Evolutionary conservation across 2,797 vertebrate species (phyloP), one percentile per base, ranked within the genome.

Genomic region (Epinephelus awoara): DNA sequence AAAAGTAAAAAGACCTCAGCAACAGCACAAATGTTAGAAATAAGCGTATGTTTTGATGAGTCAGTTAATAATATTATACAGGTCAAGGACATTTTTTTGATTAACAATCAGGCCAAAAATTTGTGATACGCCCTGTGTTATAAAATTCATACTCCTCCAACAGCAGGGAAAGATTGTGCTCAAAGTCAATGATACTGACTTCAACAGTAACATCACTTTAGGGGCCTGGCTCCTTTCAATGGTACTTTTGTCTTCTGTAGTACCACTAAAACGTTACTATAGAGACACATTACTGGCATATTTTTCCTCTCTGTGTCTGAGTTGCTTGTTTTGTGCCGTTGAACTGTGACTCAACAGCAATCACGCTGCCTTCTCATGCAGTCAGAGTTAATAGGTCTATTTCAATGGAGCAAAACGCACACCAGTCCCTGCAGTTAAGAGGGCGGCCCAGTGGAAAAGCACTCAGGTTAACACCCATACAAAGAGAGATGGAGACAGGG

Each of bases 401-500:
- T 75, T 87, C 61, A 75, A 13, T 23, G 58, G 72, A 67, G 44
- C 56, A 82, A 42, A 85, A 84, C 40, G 38, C 61, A 63, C 72
- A 79, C 29, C 34, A 76, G 80, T 87, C 75, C 79, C 81, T 79
- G 74, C 76, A 77, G 83, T 88, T 80, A 86, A 50, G 67, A 83
- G 82, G 80, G 73, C 3, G 7, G 80, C 72, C 46, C 21, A 44
- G 14, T 82, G 86, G 79, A 82, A 87, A 88, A 88, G 80, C 83
- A 85, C 82, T 82, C 68, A 51, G 75, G 81, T 78, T 76, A 80
- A 86, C 73, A 82, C 88, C 79, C 86, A 77, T 71, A 64, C 12
- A 77, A 21, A 84, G 68, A 64, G 18, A 57, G 54, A 40, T 12
- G 11, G 55, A 40, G 51, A 29, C 17, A 50, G 13, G 70, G 19